Evolutionary conservation across 2,888 invertebrate species (phyloP), one percentile per base, ranked within the genome.

Genomic region (Dione juno): DNA sequence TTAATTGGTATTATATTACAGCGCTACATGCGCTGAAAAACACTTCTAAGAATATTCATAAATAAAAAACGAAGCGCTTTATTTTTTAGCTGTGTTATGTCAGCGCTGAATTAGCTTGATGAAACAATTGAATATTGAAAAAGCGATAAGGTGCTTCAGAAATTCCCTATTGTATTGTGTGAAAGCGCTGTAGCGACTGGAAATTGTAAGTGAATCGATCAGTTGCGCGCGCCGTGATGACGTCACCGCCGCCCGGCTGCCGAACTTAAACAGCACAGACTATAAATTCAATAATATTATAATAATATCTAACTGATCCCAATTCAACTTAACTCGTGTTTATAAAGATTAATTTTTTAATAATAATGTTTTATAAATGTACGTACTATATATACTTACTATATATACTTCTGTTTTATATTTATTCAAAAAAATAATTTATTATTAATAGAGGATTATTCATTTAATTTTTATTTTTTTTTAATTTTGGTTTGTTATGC

Each of bases 211-310:
- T 75, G 83, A 88, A 92, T 92, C 92, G 90, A 92, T 92, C 84
- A 80, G 72, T 69, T 91, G 92, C 92, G 92, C 92, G 92, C 92
- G 92, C 91, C 82, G 69, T 61, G 66, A 78, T 92, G 92, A 92
- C 92, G 92, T 92, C 92, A 92, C 81, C 81, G 83, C 80, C 83
- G 84, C 82, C 87, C 85, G 84, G 86, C 85, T 84, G 86, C 83
- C 87, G 48, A 45, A 45, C 48, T 35, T 85, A 37, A 54, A 79
- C 80, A 45, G 59, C 57, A 66, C 58, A 43, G 50, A 70, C 48
- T 59, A 41, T 59, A 41, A 41, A 59, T 43, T 59, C n/a, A 40
- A 43, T 59, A 40, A 43, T 59, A 59, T 14, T 59, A 54, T 10
- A 37, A 54, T 54, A 54, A 35, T 54, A 37, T 37, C 35, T 37